A percentile compares a stretch with the other conserved stretches of the same genome.
These are phyloP conservation scores for Triops cancriformis DNA, from an alignment of 1,140 invertebrate species.

Conservation along the genomic window DNA sequence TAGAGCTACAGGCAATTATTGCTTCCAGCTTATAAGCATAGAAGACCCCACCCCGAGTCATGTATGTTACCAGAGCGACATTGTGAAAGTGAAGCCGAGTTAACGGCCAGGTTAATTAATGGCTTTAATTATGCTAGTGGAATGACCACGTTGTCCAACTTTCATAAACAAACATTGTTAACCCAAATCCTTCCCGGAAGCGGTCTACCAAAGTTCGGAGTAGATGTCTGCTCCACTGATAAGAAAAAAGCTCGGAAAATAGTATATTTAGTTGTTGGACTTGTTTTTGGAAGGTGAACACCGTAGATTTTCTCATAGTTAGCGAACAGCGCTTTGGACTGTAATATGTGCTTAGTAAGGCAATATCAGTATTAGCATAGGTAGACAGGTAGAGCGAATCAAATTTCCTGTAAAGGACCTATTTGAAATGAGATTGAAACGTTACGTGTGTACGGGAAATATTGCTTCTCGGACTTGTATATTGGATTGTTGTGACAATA, in stretches of 20 bases:
- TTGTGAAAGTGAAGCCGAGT: neutral
- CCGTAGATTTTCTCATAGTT: no score
- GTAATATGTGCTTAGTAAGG: no score
- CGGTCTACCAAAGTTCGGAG: neutral
- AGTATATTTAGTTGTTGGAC: no score
- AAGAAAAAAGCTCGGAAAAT: neutral
- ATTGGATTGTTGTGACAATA: no score
- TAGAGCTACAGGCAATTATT: neutral
- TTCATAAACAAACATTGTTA: neutral
- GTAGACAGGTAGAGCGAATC: no score
- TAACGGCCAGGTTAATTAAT: neutral
- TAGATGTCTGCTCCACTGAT: neutral
- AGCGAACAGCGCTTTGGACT: no score
- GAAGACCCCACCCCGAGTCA: neutral
- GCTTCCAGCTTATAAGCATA: neutral
- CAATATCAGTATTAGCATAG: no score
- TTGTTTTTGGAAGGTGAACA: no score
- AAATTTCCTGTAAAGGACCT: no score
- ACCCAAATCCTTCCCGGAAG: neutral
- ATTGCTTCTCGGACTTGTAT: no score
- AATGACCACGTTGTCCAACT: neutral
- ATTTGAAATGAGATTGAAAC: no score
- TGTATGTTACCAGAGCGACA: neutral
- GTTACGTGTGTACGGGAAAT: no score
- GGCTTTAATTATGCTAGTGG: neutral